These are phyloP conservation scores for Neuroterus valhalla DNA, from an alignment of 1,140 invertebrate genomes.

Conservation along the genomic window DNA sequence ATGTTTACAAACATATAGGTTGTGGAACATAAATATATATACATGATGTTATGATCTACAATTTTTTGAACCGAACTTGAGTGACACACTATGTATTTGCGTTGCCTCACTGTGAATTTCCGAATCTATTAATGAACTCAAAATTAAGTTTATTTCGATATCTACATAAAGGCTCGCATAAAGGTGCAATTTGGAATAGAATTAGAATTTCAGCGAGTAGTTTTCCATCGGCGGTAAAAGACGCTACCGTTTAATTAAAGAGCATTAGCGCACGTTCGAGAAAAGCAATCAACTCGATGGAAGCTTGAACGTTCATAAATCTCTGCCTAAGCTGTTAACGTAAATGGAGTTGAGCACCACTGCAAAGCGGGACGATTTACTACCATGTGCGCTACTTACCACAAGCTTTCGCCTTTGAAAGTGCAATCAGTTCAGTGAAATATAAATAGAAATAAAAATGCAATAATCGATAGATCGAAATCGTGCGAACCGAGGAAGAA, in stretches of 20 bases:
- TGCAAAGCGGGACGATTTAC: slow-evolving; percentile 14
- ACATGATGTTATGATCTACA: no score
- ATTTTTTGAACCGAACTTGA: no score
- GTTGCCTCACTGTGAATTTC: no score
- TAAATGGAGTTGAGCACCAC: slow-evolving; percentile 16
- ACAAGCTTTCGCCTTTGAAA: slow-evolving; percentile 17
- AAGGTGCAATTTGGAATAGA: not conserved
- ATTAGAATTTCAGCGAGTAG: not conserved
- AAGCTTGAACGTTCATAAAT: slow-evolving; percentile 52
- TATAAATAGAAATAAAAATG: not conserved
- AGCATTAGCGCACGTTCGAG: slow-evolving; percentile 32
- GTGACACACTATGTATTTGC: no score
- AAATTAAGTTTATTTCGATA: no score
- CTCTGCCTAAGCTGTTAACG: slow-evolving; percentile 27
- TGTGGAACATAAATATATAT: no score
- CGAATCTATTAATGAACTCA: no score
- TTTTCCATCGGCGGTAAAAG: slow-evolving; percentile 29
- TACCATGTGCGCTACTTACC: slow-evolving; percentile 15
- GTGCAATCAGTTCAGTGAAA: not conserved
- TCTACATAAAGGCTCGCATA: not conserved
- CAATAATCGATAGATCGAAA: not conserved
- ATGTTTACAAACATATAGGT: no score
- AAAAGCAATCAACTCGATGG: slow-evolving; percentile 47
- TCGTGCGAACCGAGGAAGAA: not conserved
- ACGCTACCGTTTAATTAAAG: slow-evolving; percentile 47